phyloP scores from a whole-genome alignment of 2,888 invertebrate species.

The Synanthedon tipuliformis region DNA sequence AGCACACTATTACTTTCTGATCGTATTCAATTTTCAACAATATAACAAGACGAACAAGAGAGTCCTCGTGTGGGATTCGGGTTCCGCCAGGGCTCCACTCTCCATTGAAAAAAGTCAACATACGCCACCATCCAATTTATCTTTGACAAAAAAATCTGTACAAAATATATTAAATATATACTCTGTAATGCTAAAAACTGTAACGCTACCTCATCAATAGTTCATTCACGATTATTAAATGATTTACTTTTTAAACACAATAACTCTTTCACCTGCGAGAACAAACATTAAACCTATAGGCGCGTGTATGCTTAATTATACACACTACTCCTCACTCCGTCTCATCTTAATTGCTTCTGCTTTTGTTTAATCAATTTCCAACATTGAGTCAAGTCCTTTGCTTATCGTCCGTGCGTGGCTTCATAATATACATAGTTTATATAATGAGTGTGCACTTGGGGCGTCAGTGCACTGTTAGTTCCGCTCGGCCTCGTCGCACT shows the following conservation, averaged over 20 bases:
- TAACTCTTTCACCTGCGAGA: slow-evolving; percentile 64
- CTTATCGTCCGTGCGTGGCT: slow-evolving; percentile 68
- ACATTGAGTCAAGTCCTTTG: slow-evolving; percentile 62
- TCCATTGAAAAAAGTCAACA: slow-evolving; percentile 63
- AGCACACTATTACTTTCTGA: slow-evolving; percentile 11
- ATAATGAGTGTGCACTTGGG: slow-evolving; percentile 16
- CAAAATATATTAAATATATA: slow-evolving; percentile 73
- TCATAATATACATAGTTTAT: slow-evolving; percentile 61
- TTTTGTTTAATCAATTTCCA: slow-evolving; percentile 52
- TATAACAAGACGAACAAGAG: slow-evolving; percentile 43
- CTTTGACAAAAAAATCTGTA: slow-evolving; percentile 72
- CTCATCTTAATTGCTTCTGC: slow-evolving; percentile 46
- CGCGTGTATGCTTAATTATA: slow-evolving; percentile 12
- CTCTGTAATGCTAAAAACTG: slow-evolving; percentile 71
- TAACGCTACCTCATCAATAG: slow-evolving; percentile 68
- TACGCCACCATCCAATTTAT: slow-evolving; percentile 72
- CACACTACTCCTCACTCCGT: slow-evolving; percentile 47
- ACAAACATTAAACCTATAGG: slow-evolving; percentile 58
- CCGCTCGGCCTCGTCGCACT: slow-evolving; percentile 86
- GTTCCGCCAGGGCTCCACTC: slow-evolving; percentile 50
- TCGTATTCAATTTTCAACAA: slow-evolving; percentile 28
- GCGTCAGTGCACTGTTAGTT: slow-evolving; percentile 40
- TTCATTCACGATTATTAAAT: slow-evolving; percentile 68
- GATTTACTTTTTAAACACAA: slow-evolving; percentile 63
- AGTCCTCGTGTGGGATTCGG: slow-evolving; percentile 38